Conservation (phyloP, 1,140 invertebrate genomes). For the Lutraria rhynchaena region DNA sequence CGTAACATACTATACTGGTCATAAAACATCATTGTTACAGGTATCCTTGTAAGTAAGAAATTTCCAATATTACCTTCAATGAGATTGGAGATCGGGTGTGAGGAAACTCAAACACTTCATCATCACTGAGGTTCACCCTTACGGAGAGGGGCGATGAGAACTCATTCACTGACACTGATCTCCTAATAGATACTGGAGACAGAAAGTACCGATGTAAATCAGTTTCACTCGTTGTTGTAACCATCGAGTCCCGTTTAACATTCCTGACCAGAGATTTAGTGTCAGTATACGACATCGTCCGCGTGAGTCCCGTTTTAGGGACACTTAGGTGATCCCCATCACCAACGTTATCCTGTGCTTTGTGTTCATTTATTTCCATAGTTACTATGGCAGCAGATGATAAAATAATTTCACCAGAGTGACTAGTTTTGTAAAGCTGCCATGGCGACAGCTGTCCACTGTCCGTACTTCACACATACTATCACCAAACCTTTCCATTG, state of each 20-base stretch:
- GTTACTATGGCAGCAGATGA: slow-evolving; percentile 39
- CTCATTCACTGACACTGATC: slow-evolving; percentile 57
- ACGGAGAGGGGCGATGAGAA: slow-evolving; percentile 15
- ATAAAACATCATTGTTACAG: no score
- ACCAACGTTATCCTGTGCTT: not conserved
- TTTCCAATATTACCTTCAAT: slow-evolving; percentile 42
- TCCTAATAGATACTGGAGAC: slow-evolving; percentile 41
- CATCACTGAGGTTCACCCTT: slow-evolving; percentile 35
- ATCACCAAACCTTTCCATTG: no score
- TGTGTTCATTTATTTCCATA: not conserved
- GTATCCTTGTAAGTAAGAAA: no score
- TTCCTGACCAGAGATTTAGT: slow-evolving; percentile 20
- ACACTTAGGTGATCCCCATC: slow-evolving; percentile 2
- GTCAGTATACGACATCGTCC: slow-evolving; percentile 41
- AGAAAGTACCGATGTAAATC: slow-evolving; percentile 53
- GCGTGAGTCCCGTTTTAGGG: slow-evolving; percentile 23
- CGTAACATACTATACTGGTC: no score
- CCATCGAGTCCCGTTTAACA: not conserved
- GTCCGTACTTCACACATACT: no score
- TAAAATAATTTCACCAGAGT: not conserved
- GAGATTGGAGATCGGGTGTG: slow-evolving; percentile 51
- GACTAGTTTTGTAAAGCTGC: no score
- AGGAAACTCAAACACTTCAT: slow-evolving; percentile 58
- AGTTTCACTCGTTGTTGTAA: slow-evolving; percentile 36
- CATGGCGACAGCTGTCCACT: no score